Evolutionary conservation across 2,888 invertebrate genomes (phyloP), one percentile per base, ranked within the genome.

Genomic region (Octonoba sinensis): DNA sequence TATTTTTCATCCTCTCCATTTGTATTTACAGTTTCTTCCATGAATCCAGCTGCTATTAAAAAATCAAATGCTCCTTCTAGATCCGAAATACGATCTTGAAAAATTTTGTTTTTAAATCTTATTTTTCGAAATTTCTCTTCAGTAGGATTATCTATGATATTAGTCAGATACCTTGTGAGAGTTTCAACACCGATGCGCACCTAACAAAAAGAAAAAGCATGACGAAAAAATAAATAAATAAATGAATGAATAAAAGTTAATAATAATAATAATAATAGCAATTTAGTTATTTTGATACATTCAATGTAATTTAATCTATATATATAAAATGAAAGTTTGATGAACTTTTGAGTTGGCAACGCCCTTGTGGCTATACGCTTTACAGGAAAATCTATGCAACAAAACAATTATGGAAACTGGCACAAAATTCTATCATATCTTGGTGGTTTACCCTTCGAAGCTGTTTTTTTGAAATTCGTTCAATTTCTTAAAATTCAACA

Each of bases 61-160:
- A 97, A 92, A 86, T 96, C 95, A 86, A 92, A 89, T 0, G 95
- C 91, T 0, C 97, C 97, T 86, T 95, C 93, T 44, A 96, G 89
- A 0, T 92, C 91, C 18, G 92, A 90, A 0, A 97, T 95, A 87
- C 94, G 93, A 72, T 97, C 96, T 86, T 91, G 90, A 87, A 95
- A 96, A 44, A 90, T 90, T 90, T 93, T 93, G 88, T 97, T 98
- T 3, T 92, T 92, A 90, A 94, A 92, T 85, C 96, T 91, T 73
- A 99, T 97, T 90, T 94, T 95, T 86, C 93, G 93, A 88, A 93
- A 99, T 87, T 98, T 99, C 82, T 94, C 93, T 87, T 97, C 96
- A 0, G 91, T 91, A 0, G 96, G 96, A 88, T 95, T 91, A 60
- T 92, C 92, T 2, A 95, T 91, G 57, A 99, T 93, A 87, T 99